Conservation (phyloP, 2,113 vertebrate genomes). For the Albula goreensis region DNA sequence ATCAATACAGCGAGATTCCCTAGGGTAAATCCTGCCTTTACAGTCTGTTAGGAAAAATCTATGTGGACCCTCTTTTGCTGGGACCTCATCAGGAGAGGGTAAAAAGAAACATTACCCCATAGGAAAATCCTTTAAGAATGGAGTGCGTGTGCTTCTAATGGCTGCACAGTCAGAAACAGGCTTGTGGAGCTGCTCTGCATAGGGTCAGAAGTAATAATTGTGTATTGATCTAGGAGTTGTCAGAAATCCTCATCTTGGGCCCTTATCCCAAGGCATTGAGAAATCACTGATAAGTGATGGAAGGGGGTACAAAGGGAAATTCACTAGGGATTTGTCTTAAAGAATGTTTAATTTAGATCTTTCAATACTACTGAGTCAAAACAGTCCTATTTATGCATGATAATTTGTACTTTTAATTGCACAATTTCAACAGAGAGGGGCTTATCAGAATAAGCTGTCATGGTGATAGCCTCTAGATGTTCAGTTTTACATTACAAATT, state of each 20-base stretch:
- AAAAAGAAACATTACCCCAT: slow-evolving; percentile 12
- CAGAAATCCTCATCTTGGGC: slow-evolving; percentile 21
- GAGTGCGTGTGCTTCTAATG: background rate
- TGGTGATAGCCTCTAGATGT: background rate
- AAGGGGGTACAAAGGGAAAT: background rate
- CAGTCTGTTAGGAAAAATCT: slow-evolving; percentile 16
- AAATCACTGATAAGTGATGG: slow-evolving; percentile 6
- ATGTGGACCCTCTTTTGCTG: background rate
- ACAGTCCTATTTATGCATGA: slow-evolving; percentile 2
- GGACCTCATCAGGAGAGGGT: background rate
- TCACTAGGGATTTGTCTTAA: background rate
- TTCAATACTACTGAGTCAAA: background rate
- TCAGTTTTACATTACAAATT: slow-evolving; percentile 9
- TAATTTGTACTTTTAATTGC: slow-evolving; percentile 7
- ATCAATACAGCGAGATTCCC: slow-evolving; percentile 32
- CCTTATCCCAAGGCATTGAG: background rate
- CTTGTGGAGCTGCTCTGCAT: background rate
- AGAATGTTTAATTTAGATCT: slow-evolving; percentile 14
- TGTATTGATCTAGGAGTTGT: slow-evolving; percentile 24
- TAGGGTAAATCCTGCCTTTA: slow-evolving; percentile 37
- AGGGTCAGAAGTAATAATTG: slow-evolving; percentile 35
- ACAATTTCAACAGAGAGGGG: background rate
- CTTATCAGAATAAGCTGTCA: slow-evolving; percentile 5
- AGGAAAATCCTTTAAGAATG: slow-evolving; percentile 21
- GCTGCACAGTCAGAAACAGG: background rate